Base-by-base conservation (phyloP, 2,888 invertebrate species). In the Brachyopa scutellaris region DNA sequence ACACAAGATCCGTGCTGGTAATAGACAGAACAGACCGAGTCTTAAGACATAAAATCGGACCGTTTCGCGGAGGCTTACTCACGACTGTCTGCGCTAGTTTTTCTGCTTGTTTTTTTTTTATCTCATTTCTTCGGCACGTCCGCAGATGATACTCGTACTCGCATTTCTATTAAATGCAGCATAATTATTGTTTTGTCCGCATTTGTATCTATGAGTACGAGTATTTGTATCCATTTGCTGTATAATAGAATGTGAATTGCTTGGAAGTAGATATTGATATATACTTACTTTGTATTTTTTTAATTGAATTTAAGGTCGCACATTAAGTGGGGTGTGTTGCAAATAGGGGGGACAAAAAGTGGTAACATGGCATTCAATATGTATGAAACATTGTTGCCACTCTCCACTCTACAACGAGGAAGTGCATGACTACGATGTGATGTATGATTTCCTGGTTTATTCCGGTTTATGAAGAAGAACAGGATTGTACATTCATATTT, bases 291-390 rank as follows among this genome's bases (percentile, higher is more conserved):
- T 45, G 23, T 47, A 15, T 64, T 49, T 51, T 73, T 73, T 17
- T 57, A 77, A 77, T 77, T 70, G 77, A 77, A 77, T 77, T 62
- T 70, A 77, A 77, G 72, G 55, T 77, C 72, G 62, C 38, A 57
- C 49, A 64, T 64, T 40, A 38, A 49, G 45, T 7, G 72, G 13
- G 23, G 19, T 45, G n/a, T n/a, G n/a, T n/a, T n/a, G 9, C 11
- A 4, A 3, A 0, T 1, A 21, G 0, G 7, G 17, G 51, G 11
- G 19, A 36, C 47, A 15, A 36, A 23, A 36, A 40, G 23, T 23
- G 40, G 11, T n/a, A 15, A 33, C 47, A 61, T 55, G 38, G 29
- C 29, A 36, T 55, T 57, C 3, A 40, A 62, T 62, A 70, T 70
- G 62, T 76, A 69, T 76, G 53, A 69, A 61, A 61, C 42, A 45